These are phyloP conservation scores for Heterodera filipjevi DNA, from an alignment of 2,888 invertebrate species.

Conservation along the genomic window DNA sequence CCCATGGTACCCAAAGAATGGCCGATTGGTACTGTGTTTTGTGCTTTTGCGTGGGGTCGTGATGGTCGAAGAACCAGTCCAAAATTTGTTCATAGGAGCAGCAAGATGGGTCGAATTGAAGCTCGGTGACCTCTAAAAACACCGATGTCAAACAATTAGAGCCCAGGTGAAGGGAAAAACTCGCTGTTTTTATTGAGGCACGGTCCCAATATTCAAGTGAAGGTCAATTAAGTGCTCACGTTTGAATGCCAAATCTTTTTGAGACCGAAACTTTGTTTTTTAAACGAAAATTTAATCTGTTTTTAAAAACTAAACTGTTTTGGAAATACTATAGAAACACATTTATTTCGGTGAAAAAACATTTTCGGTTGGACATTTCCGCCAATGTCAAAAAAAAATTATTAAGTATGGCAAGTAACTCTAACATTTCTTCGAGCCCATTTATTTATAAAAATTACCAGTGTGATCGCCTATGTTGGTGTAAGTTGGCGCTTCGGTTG, in stretches of 20 bases:
- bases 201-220: background rate
- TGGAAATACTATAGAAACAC: slow-evolving; percentile 12
- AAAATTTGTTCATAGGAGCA: slow-evolving; percentile 79
- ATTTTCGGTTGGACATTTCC: background rate
- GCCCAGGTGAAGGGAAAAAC: too few species aligned
- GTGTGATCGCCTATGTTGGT: slow-evolving; percentile 70
- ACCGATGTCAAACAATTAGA: too few species aligned
- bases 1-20: slow-evolving; percentile 77
- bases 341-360: background rate
- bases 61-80: slow-evolving; percentile 86
- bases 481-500: slow-evolving; percentile 80
- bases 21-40: slow-evolving; percentile 76
- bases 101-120: slow-evolving; percentile 83
- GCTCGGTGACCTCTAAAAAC: slow-evolving; percentile 81
- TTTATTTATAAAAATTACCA: slow-evolving; percentile 44
- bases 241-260: background rate
- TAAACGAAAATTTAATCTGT: background rate
- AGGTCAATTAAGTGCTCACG: too few species aligned
- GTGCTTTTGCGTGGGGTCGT: slow-evolving; percentile 83
- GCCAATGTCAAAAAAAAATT: too few species aligned
- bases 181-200: too few species aligned
- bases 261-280: too few species aligned
- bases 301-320: too few species aligned
- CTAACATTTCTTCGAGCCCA: too few species aligned
- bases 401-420: too few species aligned